phyloP scores from a whole-genome alignment of 2,797 vertebrate species.

The Pristis pectinata region DNA sequence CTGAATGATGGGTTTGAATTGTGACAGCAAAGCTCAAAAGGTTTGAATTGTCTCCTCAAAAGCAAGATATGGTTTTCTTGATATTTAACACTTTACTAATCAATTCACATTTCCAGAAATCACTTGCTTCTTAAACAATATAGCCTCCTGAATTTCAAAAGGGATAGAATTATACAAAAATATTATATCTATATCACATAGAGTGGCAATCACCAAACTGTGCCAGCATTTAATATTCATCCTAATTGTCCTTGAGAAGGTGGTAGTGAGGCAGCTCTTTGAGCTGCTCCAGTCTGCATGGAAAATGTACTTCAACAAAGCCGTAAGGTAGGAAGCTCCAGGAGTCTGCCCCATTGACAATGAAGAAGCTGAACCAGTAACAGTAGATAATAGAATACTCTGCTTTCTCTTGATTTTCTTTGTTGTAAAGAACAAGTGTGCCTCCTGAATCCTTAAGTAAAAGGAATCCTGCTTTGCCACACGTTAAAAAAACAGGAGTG shows the following conservation, averaged over 20 bases:
- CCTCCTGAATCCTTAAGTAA: not conserved
- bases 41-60: too few relatives aligned
- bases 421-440: not conserved
- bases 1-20: conserved; percentile 1
- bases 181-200: too few relatives aligned
- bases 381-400: not conserved
- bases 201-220: too few relatives aligned
- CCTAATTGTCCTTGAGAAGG: too few relatives aligned
- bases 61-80: not conserved
- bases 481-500: not conserved
- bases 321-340: too few relatives aligned
- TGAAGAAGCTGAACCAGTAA: not conserved
- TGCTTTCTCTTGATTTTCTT: not conserved
- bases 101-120: not conserved
- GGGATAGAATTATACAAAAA: too few relatives aligned
- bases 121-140: not conserved
- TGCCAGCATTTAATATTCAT: too few relatives aligned
- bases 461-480: not conserved
- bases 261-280: too few relatives aligned
- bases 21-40: not conserved
- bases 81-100: not conserved
- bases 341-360: not conserved
- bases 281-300: too few relatives aligned
- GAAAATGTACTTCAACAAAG: too few relatives aligned
- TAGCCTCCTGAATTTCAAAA: not conserved